These are phyloP conservation scores for Orius laevigatus DNA, from an alignment of 1,140 invertebrate species.

Conservation along the genomic window DNA sequence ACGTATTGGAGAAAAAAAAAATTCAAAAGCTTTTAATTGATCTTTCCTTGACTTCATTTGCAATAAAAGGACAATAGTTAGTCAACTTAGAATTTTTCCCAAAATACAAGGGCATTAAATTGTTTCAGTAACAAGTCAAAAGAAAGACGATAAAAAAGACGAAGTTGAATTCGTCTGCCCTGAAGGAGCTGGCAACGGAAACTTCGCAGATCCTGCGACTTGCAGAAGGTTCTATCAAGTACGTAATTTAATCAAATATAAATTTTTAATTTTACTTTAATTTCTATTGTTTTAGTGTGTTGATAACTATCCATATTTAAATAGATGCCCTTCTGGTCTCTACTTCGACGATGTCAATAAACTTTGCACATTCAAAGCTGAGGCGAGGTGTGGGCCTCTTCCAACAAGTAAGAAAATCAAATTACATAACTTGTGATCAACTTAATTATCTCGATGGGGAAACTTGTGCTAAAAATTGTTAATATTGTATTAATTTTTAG, in stretches of 20 bases:
- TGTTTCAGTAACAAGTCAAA: conserved; percentile 14
- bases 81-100: too few species aligned
- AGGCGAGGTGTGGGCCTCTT: conserved; percentile 78
- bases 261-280: background rate
- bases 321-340: conserved; percentile 71
- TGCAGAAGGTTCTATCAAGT: conserved; percentile 79
- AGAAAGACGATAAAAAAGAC: conserved; percentile 32
- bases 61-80: too few species aligned
- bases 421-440: too few species aligned
- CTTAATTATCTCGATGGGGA: background rate
- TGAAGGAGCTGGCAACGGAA: conserved; percentile 62
- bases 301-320: conserved; percentile 69
- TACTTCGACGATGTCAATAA: conserved; percentile 83
- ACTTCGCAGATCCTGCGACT: conserved; percentile 76
- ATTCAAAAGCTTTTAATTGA: too few species aligned
- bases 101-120: too few species aligned
- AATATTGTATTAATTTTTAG: conserved; percentile 30
- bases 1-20: too few species aligned
- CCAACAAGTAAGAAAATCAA: conserved; percentile 48
- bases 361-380: conserved; percentile 78
- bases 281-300: conserved; percentile 47
- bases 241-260: conserved; percentile 19
- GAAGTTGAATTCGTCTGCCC: conserved; percentile 55
- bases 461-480: background rate
- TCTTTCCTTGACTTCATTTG: too few species aligned